These are phyloP conservation scores for Scolopax rusticola DNA, from an alignment of 2,797 vertebrate species.

Conservation along the genomic window DNA sequence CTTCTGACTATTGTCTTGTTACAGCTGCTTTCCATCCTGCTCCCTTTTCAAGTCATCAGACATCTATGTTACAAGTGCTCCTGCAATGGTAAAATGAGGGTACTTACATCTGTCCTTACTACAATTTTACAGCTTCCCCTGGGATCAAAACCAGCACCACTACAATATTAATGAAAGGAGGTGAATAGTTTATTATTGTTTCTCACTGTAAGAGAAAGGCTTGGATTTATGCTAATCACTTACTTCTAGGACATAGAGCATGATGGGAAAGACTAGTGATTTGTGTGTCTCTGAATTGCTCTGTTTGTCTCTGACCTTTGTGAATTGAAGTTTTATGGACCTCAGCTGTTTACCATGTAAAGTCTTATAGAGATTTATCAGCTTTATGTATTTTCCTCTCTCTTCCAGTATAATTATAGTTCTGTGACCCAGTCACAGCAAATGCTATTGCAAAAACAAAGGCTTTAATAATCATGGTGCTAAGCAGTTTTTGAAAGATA, in stretches of 20 bases:
- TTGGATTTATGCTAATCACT: background rate
- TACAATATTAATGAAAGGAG: background rate
- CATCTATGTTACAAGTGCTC: background rate
- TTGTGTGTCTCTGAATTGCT: slow-evolving; percentile 4
- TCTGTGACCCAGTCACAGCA: background rate
- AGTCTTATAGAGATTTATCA: background rate
- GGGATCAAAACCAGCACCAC: background rate
- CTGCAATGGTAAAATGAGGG: background rate
- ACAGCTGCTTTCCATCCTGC: background rate
- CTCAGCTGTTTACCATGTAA: background rate
- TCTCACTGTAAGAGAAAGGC: background rate
- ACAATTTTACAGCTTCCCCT: background rate
- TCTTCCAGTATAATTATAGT: background rate
- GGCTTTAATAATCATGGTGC: background rate
- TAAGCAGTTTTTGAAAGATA: background rate
- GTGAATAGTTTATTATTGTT: background rate
- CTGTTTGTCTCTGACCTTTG: slow-evolving; percentile 26
- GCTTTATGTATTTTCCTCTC: background rate
- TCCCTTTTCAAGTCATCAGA: background rate
- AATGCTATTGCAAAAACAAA: background rate
- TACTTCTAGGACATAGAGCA: background rate
- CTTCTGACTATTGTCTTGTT: background rate
- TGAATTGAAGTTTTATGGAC: slow-evolving; percentile 28
- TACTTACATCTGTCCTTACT: background rate
- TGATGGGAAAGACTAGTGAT: background rate